Evolutionary conservation across 2,888 invertebrate genomes (phyloP).

Genomic region (Andrena minutula): DNA sequence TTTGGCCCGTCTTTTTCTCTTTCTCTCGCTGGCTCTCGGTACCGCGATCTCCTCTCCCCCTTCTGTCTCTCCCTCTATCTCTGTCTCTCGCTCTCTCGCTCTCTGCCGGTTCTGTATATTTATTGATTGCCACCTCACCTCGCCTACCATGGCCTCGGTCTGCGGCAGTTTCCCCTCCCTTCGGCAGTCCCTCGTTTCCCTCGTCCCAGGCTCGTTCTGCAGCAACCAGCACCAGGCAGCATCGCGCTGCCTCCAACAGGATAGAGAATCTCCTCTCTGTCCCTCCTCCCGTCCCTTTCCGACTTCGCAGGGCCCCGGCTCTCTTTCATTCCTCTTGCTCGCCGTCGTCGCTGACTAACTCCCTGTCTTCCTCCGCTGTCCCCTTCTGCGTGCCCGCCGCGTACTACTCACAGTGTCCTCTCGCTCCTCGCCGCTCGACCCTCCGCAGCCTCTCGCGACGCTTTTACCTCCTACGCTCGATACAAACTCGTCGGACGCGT

Average conservation of each 20-base stretch:
- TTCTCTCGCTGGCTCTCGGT: conserved; percentile 57
- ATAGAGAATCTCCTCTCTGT: conserved; percentile 33
- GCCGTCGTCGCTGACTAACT: conserved; percentile 47
- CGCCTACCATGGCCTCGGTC: conserved; percentile 77
- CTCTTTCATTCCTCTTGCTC: conserved; percentile 34
- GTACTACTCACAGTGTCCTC: conserved; percentile 30
- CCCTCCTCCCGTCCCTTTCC: conserved; percentile 38
- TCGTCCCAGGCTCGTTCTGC: conserved; percentile 71
- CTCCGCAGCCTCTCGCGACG: conserved; percentile 64
- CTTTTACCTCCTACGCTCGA: conserved; percentile 75
- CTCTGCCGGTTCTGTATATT: conserved; percentile 83
- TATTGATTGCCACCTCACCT: conserved; percentile 85
- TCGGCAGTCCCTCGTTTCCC: conserved; percentile 70
- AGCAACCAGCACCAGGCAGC: conserved; percentile 64
- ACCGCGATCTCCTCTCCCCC: conserved; percentile 45
- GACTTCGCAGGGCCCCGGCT: conserved; percentile 29
- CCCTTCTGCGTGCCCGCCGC: conserved; percentile 34
- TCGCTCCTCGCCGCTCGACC: conserved; percentile 26
- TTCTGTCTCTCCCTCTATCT: conserved; percentile 40
- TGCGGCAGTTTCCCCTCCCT: conserved; percentile 75
- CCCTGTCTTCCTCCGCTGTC: conserved; percentile 52
- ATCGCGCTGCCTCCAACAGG: conserved; percentile 63
- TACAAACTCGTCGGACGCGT: conserved; percentile 74
- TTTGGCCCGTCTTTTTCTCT: conserved; percentile 53
- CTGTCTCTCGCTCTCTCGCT: conserved; percentile 64